Base-by-base conservation (phyloP, 2,888 invertebrate species). In the Plagodis pulveraria region DNA sequence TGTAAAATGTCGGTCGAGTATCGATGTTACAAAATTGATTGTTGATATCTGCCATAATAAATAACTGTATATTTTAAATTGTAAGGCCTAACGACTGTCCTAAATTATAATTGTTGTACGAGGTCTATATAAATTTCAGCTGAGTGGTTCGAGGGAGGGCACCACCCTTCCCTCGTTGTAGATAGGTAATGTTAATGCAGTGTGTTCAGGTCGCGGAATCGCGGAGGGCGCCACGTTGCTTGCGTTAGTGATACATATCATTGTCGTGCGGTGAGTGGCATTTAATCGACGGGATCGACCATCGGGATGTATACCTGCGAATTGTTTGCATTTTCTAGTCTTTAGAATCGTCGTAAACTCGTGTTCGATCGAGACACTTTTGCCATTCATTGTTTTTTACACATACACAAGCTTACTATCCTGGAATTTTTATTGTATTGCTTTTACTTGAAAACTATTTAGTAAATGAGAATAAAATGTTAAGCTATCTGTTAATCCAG, bases 31-130 rank as follows among this genome's bases (percentile, higher is more conserved):
- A 86, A 67, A 89, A 89, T 86, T 86, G 82, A 86, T 89, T 89
- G 91, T 92, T 90, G 86, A 91, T 88, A 90, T 91, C 87, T 91
- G 91, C 91, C 91, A 91, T 92, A 91, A 90, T 91, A 87, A 87
- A 77, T 86, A 87, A 85, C 77, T 91, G 89, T 91, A 91, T 76
- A 90, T 89, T 89, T 77, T 87, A 86, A 83, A 81, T 84, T 76
- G 81, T 91, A 89, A 90, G 91, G 70, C 90, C 91, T 91, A 90
- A 89, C 88, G 90, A 90, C 90, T 91, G 89, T 91, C 86, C 84
- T 88, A 86, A 84, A 82, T 84, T 88, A 80, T 85, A 82, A 81
- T 83, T 86, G 83, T 86, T 86, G 81, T 80, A 77, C 75, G 80
- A 80, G 77, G 76, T 79, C 76, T 80, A 72, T 78, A 65, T 72